Evolutionary conservation across 2,888 invertebrate genomes (phyloP).

Genomic region (Helleia helle): DNA sequence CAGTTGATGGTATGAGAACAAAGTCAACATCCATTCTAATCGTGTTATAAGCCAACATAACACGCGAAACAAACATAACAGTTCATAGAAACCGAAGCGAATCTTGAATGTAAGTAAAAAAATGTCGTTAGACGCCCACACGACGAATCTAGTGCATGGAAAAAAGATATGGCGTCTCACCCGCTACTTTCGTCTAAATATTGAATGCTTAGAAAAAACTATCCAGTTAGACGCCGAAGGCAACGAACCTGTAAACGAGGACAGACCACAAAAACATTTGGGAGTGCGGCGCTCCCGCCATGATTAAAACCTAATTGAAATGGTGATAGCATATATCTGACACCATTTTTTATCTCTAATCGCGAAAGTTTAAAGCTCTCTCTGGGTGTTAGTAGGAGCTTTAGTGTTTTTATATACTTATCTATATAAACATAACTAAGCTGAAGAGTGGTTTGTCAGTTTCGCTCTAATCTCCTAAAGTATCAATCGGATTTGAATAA

Average conservation of each 20-base stretch:
- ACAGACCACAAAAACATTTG: conserved; percentile 44
- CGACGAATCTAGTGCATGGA: conserved; percentile 21
- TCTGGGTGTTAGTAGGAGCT: too few relatives aligned
- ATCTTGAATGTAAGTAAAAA: conserved; percentile 29
- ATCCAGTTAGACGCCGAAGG: conserved; percentile 55
- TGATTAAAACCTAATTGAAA: conserved; percentile 6
- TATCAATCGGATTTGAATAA: too few relatives aligned
- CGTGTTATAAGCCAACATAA: neutral
- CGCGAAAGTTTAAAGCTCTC: neutral
- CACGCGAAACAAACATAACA: conserved; percentile 2
- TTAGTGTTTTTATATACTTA: too few relatives aligned
- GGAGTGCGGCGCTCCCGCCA: conserved; percentile 14
- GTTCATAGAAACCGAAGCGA: conserved; percentile 25
- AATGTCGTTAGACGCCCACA: conserved; percentile 31
- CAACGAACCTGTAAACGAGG: conserved; percentile 50
- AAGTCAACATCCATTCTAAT: too few relatives aligned
- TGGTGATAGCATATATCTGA: neutral
- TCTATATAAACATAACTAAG: too few relatives aligned
- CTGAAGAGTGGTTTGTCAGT: too few relatives aligned
- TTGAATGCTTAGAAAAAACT: conserved; percentile 38
- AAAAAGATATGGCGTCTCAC: conserved; percentile 23
- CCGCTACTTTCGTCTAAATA: conserved; percentile 33
- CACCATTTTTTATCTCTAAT: neutral
- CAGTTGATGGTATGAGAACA: too few relatives aligned
- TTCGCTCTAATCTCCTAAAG: too few relatives aligned